A percentile compares a stretch with the other conserved stretches of the same genome.
Evolutionary conservation across 2,113 vertebrate genomes (phyloP).

Genomic region (Myotis yumanensis): DNA sequence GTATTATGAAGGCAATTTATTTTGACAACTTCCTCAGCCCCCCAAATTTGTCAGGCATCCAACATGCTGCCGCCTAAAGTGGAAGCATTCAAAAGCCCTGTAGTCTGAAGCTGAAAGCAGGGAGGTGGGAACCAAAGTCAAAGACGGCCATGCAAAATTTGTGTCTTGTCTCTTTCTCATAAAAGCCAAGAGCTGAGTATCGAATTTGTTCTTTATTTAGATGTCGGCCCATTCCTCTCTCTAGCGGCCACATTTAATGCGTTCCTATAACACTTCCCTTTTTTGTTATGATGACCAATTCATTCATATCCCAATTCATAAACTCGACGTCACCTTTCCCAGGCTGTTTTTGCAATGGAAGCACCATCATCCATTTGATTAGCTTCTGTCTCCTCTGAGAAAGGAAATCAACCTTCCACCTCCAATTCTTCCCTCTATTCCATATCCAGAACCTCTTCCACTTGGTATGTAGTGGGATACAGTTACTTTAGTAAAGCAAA

Average conservation of each 20-base stretch:
- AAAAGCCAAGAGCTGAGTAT: neutral
- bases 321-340: neutral
- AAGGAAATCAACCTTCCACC: neutral
- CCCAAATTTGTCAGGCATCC: conserved; percentile 56
- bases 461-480: neutral
- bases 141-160: neutral
- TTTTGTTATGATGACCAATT: neutral
- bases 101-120: neutral
- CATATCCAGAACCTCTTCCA: neutral
- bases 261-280: neutral
- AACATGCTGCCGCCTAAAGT: conserved; percentile 52
- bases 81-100: neutral
- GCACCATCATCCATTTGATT: neutral
- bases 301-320: neutral
- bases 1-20: conserved; percentile 66
- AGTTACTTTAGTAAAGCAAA: neutral
- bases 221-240: neutral
- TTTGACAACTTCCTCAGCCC: conserved; percentile 62
- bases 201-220: neutral
- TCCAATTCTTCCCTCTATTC: neutral
- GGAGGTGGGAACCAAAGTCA: neutral
- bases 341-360: too few relatives aligned
- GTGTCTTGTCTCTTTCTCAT: neutral
- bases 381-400: neutral
- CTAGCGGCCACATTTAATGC: neutral